These are phyloP conservation scores for Eristalinus sepulchralis DNA, from an alignment of 2,888 invertebrate species.

Conservation along the genomic window DNA sequence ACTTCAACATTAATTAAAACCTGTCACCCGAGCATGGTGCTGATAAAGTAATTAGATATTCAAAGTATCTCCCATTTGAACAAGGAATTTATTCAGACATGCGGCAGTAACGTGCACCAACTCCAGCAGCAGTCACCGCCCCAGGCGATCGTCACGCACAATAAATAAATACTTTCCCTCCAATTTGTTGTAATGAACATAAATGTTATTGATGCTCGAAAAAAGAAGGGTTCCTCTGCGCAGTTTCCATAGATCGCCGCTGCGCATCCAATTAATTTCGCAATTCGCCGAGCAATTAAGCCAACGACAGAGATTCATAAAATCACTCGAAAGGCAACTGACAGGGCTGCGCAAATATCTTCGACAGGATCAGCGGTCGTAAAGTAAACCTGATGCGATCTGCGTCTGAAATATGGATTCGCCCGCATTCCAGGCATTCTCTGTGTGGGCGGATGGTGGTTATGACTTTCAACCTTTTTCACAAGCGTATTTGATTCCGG, in stretches of 20 bases:
- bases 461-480: background rate
- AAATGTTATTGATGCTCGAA: slow-evolving; percentile 8
- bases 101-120: slow-evolving; percentile 11
- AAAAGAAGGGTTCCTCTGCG: background rate
- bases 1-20: slow-evolving; percentile 3
- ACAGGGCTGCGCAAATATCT: slow-evolving; percentile 12
- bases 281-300: background rate
- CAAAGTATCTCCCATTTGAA: slow-evolving; percentile 15
- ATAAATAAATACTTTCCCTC: background rate
- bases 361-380: background rate
- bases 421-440: background rate
- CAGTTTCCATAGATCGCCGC: background rate
- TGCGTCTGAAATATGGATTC: slow-evolving; percentile 1
- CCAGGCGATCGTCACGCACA: background rate
- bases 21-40: background rate
- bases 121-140: background rate
- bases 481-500: background rate
- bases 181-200: slow-evolving; percentile 13
- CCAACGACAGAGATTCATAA: slow-evolving; percentile 6
- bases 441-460: background rate
- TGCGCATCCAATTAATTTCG: background rate
- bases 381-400: background rate
- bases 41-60: slow-evolving; percentile 18
- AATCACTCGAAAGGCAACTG: background rate
- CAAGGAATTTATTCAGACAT: slow-evolving; percentile 17